Conservation (phyloP, 2,888 invertebrate species). For the Cantharis lateralis region DNA sequence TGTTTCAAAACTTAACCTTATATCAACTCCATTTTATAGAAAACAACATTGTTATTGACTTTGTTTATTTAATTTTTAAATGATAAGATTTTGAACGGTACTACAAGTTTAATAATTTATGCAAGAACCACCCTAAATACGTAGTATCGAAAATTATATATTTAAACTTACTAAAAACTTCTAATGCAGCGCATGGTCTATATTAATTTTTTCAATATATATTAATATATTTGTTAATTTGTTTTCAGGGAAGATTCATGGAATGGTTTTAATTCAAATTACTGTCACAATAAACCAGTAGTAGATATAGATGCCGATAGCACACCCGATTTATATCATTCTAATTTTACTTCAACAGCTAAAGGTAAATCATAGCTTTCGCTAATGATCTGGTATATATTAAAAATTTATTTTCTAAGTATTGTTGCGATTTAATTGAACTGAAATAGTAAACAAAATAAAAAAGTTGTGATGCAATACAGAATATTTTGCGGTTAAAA, state of each 20-base stretch:
- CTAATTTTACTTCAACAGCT: neutral
- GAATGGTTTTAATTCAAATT: constrained; percentile 60
- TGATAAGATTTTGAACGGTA: no score
- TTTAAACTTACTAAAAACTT: neutral
- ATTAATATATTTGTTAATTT: constrained; percentile 5
- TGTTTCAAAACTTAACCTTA: no score
- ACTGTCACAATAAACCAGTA: constrained; percentile 53
- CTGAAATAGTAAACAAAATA: no score
- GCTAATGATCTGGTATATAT: no score
- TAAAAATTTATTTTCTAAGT: no score
- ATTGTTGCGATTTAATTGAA: no score
- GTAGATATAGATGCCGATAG: constrained; percentile 53
- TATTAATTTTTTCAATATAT: neutral
- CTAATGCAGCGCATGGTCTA: neutral
- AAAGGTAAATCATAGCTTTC: neutral
- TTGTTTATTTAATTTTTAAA: no score
- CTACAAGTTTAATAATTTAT: neutral
- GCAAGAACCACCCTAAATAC: neutral
- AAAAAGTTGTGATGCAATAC: no score
- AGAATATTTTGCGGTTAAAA: no score
- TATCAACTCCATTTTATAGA: no score
- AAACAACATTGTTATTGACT: no score
- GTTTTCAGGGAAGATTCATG: constrained; percentile 62
- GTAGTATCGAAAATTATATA: neutral
- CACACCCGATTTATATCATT: constrained; percentile 21